Evolutionary conservation across 2,797 vertebrate species (phyloP), one percentile per base, ranked within the genome.

Genomic region (Enteromius paludinosus): DNA sequence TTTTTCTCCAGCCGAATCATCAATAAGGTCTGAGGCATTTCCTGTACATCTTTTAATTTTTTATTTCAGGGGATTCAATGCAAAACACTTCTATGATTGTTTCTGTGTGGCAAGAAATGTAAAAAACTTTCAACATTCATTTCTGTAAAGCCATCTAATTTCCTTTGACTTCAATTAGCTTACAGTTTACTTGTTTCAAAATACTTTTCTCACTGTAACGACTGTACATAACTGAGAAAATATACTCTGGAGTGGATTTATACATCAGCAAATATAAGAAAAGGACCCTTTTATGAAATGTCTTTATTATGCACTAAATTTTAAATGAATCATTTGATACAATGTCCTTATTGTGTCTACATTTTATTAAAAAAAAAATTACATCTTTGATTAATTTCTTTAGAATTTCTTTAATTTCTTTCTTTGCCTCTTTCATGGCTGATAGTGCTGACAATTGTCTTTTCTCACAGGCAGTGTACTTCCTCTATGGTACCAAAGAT

Each of bases 1-100:
- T 96, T 99, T 86, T 99, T 99, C 94, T 98, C 97, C 91, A 99
- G 96, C 93, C 97, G 98, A 88, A 97, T 99, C 92, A 94, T 99
- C 90, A 99, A 99, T 90, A 99, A 99, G 97, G 98, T 98, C 33
- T 61, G 49, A 28, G n/a, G n/a, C 9, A 7, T 59, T 61, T 30
- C 52, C 25, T 61, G 14, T 18, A 15, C 10, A 41, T 56, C 5
- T 54, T 20, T 49, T 65, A 0, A 66, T 41, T 52, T 35, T 54
- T 52, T 1, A 35, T 66, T 66, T 69, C 7, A 76, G 3, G 25
- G 59, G 20, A 66, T 28, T 18, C 9, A 71, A 35, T 28, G 1
- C 9, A 69, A 7, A 68, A 12, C 3, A 3, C 15, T 0, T 49
- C 0, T 38, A 43, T 59, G n/a, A 41, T 52, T 72, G 47, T 33